These are phyloP conservation scores for Aphodius granarius DNA, from an alignment of 2,888 invertebrate species.

Conservation along the genomic window DNA sequence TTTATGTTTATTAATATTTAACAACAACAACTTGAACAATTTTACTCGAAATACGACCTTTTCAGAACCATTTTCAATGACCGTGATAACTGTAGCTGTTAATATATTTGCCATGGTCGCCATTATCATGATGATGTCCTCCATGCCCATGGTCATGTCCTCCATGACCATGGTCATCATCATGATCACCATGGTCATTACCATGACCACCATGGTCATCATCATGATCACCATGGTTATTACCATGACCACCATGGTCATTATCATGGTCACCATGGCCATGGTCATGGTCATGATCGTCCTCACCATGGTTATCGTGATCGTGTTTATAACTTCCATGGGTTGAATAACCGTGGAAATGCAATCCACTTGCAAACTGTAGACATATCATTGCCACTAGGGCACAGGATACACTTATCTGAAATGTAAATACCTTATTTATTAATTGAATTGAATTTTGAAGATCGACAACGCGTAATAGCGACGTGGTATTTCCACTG, in stretches of 20 bases:
- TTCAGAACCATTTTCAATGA: neutral
- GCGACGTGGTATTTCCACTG: too few species aligned
- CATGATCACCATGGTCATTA: neutral
- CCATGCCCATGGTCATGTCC: neutral
- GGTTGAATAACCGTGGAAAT: neutral
- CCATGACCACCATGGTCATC: neutral
- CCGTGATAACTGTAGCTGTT: neutral
- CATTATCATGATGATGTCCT: neutral
- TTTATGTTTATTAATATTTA: too few species aligned
- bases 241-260: neutral
- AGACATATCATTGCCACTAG: neutral
- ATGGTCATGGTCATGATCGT: neutral
- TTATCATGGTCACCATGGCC: neutral
- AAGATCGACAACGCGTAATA: too few species aligned
- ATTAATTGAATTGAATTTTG: too few species aligned
- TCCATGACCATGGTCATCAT: neutral
- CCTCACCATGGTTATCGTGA: neutral
- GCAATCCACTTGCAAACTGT: neutral
- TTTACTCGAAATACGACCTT: too few species aligned
- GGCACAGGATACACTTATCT: neutral
- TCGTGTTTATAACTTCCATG: neutral
- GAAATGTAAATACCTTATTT: neutral
- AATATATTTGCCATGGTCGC: neutral
- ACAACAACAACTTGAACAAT: too few species aligned
- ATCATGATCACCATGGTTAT: neutral